Evolutionary conservation across 2,113 vertebrate genomes (phyloP).

Genomic region (Centrocercus urophasianus): DNA sequence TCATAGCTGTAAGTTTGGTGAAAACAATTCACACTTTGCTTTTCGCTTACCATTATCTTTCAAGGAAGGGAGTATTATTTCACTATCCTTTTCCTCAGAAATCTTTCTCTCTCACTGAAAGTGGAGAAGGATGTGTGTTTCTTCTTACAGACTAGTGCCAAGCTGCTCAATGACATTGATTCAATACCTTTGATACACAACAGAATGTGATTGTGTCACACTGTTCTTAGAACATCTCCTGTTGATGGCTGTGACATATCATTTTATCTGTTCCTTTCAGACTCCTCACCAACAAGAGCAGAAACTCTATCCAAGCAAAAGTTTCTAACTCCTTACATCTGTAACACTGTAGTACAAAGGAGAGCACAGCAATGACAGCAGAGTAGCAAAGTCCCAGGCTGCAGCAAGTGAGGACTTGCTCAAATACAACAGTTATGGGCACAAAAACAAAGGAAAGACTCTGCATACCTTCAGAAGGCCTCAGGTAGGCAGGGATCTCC

Average conservation of each 20-base stretch:
- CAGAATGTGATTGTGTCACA: background rate
- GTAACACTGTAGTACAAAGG: too few relatives aligned
- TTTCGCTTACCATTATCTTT: background rate
- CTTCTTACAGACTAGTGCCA: background rate
- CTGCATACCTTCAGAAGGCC: too few relatives aligned
- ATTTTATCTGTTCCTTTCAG: background rate
- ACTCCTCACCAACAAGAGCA: background rate
- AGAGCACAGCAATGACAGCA: too few relatives aligned
- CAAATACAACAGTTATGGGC: too few relatives aligned
- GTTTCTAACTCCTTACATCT: background rate
- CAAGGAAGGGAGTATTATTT: background rate
- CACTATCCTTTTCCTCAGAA: background rate
- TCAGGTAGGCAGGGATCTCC: too few relatives aligned
- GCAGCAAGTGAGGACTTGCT: too few relatives aligned
- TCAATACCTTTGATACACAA: background rate
- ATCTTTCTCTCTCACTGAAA: background rate
- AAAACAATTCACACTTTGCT: background rate
- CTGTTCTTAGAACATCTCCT: background rate
- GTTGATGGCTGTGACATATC: background rate
- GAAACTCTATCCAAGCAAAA: background rate
- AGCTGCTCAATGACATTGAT: background rate
- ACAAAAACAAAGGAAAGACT: too few relatives aligned
- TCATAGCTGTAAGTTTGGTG: background rate
- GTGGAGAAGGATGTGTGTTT: background rate
- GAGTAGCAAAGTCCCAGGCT: too few relatives aligned